Evolutionary conservation across 2,113 vertebrate species (phyloP), one percentile per base, ranked within the genome.

Genomic region (Cervus canadensis): DNA sequence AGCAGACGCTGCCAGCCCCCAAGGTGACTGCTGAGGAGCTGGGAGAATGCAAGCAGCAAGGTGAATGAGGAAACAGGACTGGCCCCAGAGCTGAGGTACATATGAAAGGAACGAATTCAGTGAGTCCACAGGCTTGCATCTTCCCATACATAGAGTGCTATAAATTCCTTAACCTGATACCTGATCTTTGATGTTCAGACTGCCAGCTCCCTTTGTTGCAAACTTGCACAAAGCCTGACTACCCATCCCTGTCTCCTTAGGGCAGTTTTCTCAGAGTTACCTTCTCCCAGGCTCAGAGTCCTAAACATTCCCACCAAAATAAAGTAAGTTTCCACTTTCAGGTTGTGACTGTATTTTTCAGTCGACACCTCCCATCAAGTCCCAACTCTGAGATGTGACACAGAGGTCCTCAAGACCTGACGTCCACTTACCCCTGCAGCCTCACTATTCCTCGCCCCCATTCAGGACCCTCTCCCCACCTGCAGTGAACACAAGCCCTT

Each of bases 401-500:
- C 28, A 50, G 50, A 56, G 50, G 13, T 23, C 40, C 40, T 40
- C n/a, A 8, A 13, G 28, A 45, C 16, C 8, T 11, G 50, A 78
- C 1, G 1, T 15, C 60, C 33, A 23, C 62, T 59, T 23, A 21
- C 54, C 40, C 40, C 62, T 28, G 28, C 4, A 8, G 67, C 40
- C 19, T 82, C 30, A 33, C 23, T 23, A 8, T 7, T 2, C 54
- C 21, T 16, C 30, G 0, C 21, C 5, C 19, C 28, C 5, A 2
- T 17, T 7, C 64, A 26, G 19, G 2, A 91, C 17, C 50, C 56
- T 48, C 50, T 33, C 71, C 50, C 54, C 84, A 52, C 25, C 64
- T 2, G 4, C 84, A 87, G 59, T 74, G 33, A 64, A 79, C 79
- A 57, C 14, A 57, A 3, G 0, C 28, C 33, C 17, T 6, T 10